Conservation (phyloP, 2,113 vertebrate genomes). For the Leptodactylus fuscus region DNA sequence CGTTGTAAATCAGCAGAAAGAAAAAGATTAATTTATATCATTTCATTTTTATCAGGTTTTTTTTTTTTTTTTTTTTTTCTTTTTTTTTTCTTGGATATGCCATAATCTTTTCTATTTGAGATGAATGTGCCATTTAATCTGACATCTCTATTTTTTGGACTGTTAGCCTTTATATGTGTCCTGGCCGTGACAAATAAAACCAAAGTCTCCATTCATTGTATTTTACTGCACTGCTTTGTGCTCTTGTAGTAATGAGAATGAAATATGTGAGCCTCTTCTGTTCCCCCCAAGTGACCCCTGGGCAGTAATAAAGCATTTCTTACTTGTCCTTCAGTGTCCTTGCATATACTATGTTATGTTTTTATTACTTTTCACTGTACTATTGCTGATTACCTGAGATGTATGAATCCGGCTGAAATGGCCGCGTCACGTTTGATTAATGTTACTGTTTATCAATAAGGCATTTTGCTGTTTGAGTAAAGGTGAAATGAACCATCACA, state of each 20-base stretch:
- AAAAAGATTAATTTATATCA: not conserved
- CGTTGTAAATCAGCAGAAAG: not conserved
- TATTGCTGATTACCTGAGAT: conserved; percentile 12
- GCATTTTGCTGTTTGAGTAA: not conserved
- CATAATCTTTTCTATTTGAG: not conserved
- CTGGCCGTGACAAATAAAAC: conserved; percentile 16
- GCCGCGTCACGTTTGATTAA: conserved; percentile 37
- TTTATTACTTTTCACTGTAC: not conserved
- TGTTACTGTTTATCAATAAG: conserved; percentile 5
- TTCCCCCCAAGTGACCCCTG: conserved; percentile 24
- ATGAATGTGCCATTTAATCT: conserved; percentile 11
- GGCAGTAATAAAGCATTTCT: conserved; percentile 14
- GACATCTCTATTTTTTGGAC: conserved; percentile 33
- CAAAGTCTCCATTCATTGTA: not conserved
- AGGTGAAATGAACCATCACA: conserved; percentile 7
- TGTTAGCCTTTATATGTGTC: conserved; percentile 6
- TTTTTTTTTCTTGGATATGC: not conserved
- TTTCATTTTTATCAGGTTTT: not conserved
- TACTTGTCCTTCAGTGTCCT: conserved; percentile 49
- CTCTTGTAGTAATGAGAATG: conserved; percentile 22
- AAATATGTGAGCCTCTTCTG: not conserved
- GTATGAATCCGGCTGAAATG: conserved; percentile 30
- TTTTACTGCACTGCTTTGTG: conserved; percentile 17
- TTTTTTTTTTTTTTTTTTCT: conserved; percentile 33
- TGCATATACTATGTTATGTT: conserved; percentile 16